These are phyloP conservation scores for Notocelia uddmanniana DNA, from an alignment of 2,888 invertebrate genomes.

Conservation along the genomic window DNA sequence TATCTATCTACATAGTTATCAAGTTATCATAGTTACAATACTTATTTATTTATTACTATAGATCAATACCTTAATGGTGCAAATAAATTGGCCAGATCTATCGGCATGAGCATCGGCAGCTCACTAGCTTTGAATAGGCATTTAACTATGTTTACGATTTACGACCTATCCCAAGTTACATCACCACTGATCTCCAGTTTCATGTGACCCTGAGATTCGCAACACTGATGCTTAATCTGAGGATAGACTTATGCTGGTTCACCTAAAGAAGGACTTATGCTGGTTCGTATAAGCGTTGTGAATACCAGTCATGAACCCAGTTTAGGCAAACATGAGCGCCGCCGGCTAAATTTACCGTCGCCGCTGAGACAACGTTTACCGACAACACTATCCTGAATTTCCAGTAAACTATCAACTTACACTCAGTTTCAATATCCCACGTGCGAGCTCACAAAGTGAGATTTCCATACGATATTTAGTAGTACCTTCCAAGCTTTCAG, in stretches of 20 bases:
- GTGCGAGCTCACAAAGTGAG: conserved; percentile 7
- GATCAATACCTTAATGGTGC: too few relatives aligned
- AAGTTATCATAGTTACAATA: too few relatives aligned
- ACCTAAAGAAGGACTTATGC: not conserved
- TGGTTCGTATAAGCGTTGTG: conserved; percentile 1
- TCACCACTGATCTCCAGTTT: not conserved
- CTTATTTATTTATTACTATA: too few relatives aligned
- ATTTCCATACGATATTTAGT: conserved; percentile 5
- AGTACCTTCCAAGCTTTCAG: conserved; percentile 7
- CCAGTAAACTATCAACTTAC: conserved; percentile 26
- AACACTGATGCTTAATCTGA: conserved; percentile 25
- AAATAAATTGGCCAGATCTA: too few relatives aligned
- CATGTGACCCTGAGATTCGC: not conserved
- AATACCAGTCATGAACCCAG: conserved; percentile 11
- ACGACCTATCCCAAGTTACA: not conserved
- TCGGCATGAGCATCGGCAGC: too few relatives aligned
- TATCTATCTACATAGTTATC: too few relatives aligned
- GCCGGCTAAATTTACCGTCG: conserved; percentile 26
- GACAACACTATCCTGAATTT: conserved; percentile 28
- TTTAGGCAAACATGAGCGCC: conserved; percentile 22
- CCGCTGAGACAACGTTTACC: conserved; percentile 17
- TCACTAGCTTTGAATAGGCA: not conserved
- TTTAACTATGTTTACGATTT: not conserved
- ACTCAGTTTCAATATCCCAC: conserved; percentile 25
- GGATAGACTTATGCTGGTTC: not conserved